Percentiles rank a stretch among this genome's conserved stretches.
These are phyloP conservation scores for Drosophila ercepeae DNA, from an alignment of 1,140 invertebrate genomes.

Conservation along the genomic window DNA sequence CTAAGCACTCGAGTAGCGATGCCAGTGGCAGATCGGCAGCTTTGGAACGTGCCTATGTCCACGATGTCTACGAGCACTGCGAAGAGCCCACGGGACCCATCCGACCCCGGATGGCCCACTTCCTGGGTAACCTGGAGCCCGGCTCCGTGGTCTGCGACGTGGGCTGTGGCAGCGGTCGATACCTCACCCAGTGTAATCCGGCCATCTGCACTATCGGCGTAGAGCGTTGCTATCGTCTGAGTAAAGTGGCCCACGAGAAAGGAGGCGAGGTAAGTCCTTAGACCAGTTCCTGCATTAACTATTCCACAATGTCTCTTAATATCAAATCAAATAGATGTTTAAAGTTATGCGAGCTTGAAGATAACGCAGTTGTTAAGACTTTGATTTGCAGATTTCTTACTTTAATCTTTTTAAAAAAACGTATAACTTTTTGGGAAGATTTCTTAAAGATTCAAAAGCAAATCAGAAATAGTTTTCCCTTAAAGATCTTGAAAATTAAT, in stretches of 20 bases:
- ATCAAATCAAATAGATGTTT: too few relatives aligned
- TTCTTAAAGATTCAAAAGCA: too few relatives aligned
- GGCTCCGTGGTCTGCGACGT: constrained; percentile 96
- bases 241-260: constrained; percentile 89
- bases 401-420: too few relatives aligned
- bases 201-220: constrained; percentile 93
- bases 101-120: constrained; percentile 94
- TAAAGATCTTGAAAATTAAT: too few relatives aligned
- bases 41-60: constrained; percentile 96
- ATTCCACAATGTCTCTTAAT: too few relatives aligned
- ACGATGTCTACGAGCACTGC: constrained; percentile 96
- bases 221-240: constrained; percentile 92
- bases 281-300: too few relatives aligned
- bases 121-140: constrained; percentile 93
- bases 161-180: constrained; percentile 97
- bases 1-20: constrained; percentile 60
- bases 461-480: too few relatives aligned
- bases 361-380: too few relatives aligned
- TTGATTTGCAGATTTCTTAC: too few relatives aligned
- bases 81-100: constrained; percentile 89
- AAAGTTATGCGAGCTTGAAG: too few relatives aligned
- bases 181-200: constrained; percentile 92
- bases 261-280: constrained; percentile 90
- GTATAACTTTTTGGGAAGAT: too few relatives aligned
- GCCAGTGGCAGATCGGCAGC: constrained; percentile 87